phyloP scores from a whole-genome alignment of 2,888 invertebrate species.

The Argyresthia albistria region DNA sequence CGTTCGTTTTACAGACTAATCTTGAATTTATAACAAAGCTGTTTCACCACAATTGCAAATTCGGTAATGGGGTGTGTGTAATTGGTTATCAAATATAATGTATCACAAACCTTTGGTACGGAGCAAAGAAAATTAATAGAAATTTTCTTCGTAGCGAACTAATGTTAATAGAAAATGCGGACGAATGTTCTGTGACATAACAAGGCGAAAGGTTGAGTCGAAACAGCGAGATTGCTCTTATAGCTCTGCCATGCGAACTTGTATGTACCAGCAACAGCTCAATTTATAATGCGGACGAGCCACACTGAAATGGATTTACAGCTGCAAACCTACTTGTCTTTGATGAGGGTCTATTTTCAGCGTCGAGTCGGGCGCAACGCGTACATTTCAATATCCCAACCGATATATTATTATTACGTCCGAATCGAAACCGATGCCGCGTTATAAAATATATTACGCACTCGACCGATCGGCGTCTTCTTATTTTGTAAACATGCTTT shows the following conservation, averaged over 20 bases:
- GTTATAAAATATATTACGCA: conserved; percentile 70
- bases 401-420: conserved; percentile 70
- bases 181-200: conserved; percentile 44
- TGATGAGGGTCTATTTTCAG: conserved; percentile 71
- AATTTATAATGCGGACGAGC: conserved; percentile 70
- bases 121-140: too few relatives aligned
- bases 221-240: neutral
- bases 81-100: too few relatives aligned
- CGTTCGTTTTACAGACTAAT: too few relatives aligned
- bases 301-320: conserved; percentile 71
- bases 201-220: conserved; percentile 30
- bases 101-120: too few relatives aligned
- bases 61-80: neutral
- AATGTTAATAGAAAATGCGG: conserved; percentile 54
- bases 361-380: conserved; percentile 60
- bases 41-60: neutral
- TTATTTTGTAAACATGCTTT: conserved; percentile 65
- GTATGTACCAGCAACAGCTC: conserved; percentile 28
- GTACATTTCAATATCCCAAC: conserved; percentile 65
- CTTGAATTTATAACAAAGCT: too few relatives aligned
- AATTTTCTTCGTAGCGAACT: too few relatives aligned
- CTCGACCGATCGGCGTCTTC: conserved; percentile 56
- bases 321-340: conserved; percentile 71
- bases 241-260: conserved; percentile 1
- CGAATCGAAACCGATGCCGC: conserved; percentile 61